Evolutionary conservation across 2,888 invertebrate species (phyloP), one percentile per base, ranked within the genome.

Genomic region (Chrysolina oricalcia): DNA sequence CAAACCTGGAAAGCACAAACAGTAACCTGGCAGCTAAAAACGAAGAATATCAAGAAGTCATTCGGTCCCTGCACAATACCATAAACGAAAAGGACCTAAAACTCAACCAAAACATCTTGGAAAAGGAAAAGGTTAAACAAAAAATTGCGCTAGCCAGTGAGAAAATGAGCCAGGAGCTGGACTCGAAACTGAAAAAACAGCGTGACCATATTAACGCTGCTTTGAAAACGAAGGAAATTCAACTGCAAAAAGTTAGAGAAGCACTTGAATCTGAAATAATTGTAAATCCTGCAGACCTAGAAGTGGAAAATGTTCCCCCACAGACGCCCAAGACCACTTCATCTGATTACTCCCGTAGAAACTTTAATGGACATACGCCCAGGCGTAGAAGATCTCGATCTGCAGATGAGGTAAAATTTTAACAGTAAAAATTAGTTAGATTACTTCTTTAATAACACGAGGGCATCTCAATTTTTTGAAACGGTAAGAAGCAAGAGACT

Each of bases 91-190:
- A 93, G 81, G 92, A 93, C 67, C 86, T 92, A 70, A 89, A 92
- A 75, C 87, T 94, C 0, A 93, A 90, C 72, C 92, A 92, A 82
- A 92, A 92, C 76, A 91, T 92, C 81, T 86, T 93, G 2, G 94
- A 94, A 74, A 92, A 92, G 81, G 93, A 93, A 81, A 92, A 92
- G 75, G 92, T 92, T 77, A 93, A 93, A 85, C 90, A 92, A 63
- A 93, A 92, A 86, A 91, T 90, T 79, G 94, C 93, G 0, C 91
- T 91, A 0, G 94, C 95, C 86, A 93, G 93, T 75, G 95, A 95
- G 80, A 95, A 94, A 86, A 90, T 92, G 87, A 93, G 92, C 21
- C 92, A 93, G 65, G 95, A 96, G 87, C 90, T 94, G 19, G 92
- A 93, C 80, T 86, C 89, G 4, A 92, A 92, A 84, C 84, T 93